Evolutionary conservation across 2,113 vertebrate genomes (phyloP).

Genomic region (Saimiri boliviensis): DNA sequence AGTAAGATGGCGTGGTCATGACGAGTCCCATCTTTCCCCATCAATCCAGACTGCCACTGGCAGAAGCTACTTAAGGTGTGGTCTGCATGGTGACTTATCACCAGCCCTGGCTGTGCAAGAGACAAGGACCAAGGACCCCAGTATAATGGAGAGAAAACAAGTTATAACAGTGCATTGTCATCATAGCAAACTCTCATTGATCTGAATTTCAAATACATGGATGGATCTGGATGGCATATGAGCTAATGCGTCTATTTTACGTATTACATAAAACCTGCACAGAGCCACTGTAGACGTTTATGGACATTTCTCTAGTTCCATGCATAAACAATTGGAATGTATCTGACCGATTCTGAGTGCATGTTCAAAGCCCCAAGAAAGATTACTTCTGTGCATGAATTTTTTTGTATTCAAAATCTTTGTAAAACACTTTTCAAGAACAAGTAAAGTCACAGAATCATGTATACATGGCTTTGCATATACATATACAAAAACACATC

Average conservation of each 20-base stretch:
- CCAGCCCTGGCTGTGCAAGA: constrained; percentile 87
- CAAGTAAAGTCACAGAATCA: neutral
- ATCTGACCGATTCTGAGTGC: neutral
- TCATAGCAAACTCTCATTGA: rapidly evolving
- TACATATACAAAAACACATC: neutral
- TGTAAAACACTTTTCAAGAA: neutral
- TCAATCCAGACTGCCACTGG: constrained; percentile 93
- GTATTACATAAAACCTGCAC: rapidly evolving
- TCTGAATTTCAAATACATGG: neutral
- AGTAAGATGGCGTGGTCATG: constrained; percentile 95
- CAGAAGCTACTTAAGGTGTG: constrained; percentile 94
- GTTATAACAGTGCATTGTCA: neutral
- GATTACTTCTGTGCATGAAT: neutral
- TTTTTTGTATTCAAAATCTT: neutral
- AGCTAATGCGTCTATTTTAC: neutral
- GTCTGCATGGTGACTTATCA: constrained; percentile 94
- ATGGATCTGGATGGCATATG: rapidly evolving
- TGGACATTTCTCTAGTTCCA: neutral
- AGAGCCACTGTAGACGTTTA: too few relatives aligned
- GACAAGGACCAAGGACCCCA: neutral
- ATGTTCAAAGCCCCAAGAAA: neutral
- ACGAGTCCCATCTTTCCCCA: constrained; percentile 87
- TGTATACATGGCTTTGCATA: neutral
- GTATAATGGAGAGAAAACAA: neutral
- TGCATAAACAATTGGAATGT: neutral